Conservation (phyloP, 1,140 invertebrate genomes). For the Thrips palmi region DNA sequence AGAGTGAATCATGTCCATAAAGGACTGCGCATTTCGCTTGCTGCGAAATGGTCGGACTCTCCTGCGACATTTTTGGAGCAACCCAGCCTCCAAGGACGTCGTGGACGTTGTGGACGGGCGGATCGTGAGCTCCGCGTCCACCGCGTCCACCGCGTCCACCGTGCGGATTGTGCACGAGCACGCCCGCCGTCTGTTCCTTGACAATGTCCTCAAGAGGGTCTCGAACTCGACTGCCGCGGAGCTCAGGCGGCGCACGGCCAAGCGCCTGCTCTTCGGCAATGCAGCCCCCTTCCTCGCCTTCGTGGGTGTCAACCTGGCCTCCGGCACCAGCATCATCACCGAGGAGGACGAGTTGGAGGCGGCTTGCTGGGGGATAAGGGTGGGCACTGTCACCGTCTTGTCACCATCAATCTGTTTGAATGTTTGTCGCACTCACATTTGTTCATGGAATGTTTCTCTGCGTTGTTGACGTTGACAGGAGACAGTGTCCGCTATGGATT, state of each 20-base stretch:
- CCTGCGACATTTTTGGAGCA: conserved; percentile 26
- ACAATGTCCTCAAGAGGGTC: conserved; percentile 46
- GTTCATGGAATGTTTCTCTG: conserved; percentile 6
- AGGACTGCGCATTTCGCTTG: too few species aligned
- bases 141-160: too few species aligned
- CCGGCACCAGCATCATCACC: conserved; percentile 52
- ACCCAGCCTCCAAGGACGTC: conserved; percentile 31
- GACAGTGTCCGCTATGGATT: conserved; percentile 40
- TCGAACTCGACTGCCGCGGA: conserved; percentile 42
- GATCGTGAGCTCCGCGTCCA: conserved; percentile 5
- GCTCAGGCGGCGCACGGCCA: conserved; percentile 36
- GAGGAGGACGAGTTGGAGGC: conserved; percentile 62
- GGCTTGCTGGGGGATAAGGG: conserved; percentile 59
- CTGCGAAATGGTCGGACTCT: too few species aligned
- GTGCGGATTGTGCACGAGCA: conserved; percentile 34
- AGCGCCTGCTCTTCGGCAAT: conserved; percentile 43
- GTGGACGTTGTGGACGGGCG: conserved; percentile 19
- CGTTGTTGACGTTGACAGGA: conserved; percentile 24
- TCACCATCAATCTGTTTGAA: conserved; percentile 5
- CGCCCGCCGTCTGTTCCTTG: conserved; percentile 41
- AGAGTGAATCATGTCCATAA: too few species aligned
- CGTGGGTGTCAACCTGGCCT: conserved; percentile 52
- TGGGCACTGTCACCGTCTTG: conserved; percentile 19
- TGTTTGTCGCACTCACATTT: conserved; percentile 7
- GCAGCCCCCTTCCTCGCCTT: conserved; percentile 54